phyloP scores from a whole-genome alignment of 1,140 invertebrate genomes.

The Drosophila kurseongensis region DNA sequence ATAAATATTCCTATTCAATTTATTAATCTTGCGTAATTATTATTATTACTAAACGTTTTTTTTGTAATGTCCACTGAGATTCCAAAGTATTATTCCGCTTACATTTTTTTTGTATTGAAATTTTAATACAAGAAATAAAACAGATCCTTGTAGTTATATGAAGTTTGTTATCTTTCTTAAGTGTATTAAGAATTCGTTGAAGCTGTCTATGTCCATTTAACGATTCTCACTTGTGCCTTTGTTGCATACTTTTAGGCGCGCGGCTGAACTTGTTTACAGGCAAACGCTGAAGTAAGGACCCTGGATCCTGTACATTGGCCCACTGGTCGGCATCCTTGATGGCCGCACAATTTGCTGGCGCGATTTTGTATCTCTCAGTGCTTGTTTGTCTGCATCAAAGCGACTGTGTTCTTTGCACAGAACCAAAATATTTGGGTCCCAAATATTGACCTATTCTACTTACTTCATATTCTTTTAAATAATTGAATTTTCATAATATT shows the following conservation, averaged over 20 bases:
- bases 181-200: not conserved
- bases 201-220: not conserved
- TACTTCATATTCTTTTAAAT: too few relatives aligned
- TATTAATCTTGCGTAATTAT: too few relatives aligned
- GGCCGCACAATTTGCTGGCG: conserved; percentile 74
- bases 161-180: not conserved
- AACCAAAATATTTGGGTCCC: not conserved
- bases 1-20: too few relatives aligned
- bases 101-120: too few relatives aligned
- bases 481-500: too few relatives aligned
- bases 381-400: conserved; percentile 46
- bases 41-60: too few relatives aligned
- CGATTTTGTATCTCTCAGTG: conserved; percentile 70
- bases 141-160: too few relatives aligned
- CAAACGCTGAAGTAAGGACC: conserved; percentile 50
- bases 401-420: conserved; percentile 4
- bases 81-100: too few relatives aligned
- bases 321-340: conserved; percentile 47
- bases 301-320: conserved; percentile 29
- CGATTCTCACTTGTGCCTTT: conserved; percentile 43
- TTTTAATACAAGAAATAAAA: too few relatives aligned
- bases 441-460: too few relatives aligned
- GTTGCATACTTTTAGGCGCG: conserved; percentile 72
- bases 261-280: conserved; percentile 67
- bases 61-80: too few relatives aligned